A percentile compares a stretch with the other conserved stretches of the same genome.
Evolutionary conservation across 2,888 invertebrate species (phyloP).

Genomic region (Caenorhabditis uteleia): DNA sequence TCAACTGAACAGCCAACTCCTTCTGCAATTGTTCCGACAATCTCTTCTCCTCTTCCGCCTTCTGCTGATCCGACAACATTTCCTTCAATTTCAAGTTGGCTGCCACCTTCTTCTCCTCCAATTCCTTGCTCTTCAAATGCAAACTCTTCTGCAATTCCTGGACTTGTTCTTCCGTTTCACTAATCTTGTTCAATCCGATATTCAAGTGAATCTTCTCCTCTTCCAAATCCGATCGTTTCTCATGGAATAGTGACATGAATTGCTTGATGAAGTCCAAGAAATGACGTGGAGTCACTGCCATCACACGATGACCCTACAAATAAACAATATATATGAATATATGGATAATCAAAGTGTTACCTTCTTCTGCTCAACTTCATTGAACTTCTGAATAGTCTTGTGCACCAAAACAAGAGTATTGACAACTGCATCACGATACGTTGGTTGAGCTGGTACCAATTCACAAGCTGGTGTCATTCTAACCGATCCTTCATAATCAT

Average conservation of each 20-base stretch:
- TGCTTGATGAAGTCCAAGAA: conserved; percentile 99
- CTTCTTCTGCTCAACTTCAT: conserved; percentile 76
- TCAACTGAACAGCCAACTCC: conserved; percentile 92
- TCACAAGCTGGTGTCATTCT: conserved; percentile 86
- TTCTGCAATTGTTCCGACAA: conserved; percentile 96
- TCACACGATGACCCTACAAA: conserved; percentile 90
- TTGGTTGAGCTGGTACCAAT: conserved; percentile 56
- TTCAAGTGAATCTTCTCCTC: conserved; percentile 98
- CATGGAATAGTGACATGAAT: conserved; percentile 88
- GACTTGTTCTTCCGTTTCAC: conserved; percentile 98
- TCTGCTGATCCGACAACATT: conserved; percentile 81
- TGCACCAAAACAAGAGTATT: conserved; percentile 98
- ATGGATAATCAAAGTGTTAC: too few species aligned
- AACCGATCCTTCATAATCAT: conserved; percentile 84
- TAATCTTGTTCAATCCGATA: conserved; percentile 96
- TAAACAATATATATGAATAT: too few species aligned
- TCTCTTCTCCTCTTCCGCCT: conserved; percentile 97
- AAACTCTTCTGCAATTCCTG: conserved; percentile 99
- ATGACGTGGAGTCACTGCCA: conserved; percentile 96
- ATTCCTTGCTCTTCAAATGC: conserved; percentile 81
- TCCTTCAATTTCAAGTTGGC: conserved; percentile 98
- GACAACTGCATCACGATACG: conserved; percentile 80
- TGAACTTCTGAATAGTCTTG: conserved; percentile 89
- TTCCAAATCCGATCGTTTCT: conserved; percentile 93
- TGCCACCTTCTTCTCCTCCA: conserved; percentile 95